phyloP scores from a whole-genome alignment of 1,140 invertebrate genomes.

The Heliconius himera region DNA sequence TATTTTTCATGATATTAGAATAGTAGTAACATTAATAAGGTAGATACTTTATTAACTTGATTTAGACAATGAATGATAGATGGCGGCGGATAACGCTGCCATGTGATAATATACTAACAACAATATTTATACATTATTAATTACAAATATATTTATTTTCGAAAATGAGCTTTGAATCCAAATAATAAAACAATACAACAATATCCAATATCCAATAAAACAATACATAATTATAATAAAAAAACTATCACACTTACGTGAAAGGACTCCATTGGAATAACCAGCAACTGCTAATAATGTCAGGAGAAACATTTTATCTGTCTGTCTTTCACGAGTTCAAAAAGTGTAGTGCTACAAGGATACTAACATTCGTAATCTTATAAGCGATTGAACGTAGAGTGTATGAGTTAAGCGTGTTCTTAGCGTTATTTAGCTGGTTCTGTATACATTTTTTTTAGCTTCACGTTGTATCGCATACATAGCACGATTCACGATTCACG shows the following conservation, averaged over 20 bases:
- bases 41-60: no score
- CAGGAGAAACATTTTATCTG: conserved; percentile 7
- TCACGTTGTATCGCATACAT: neutral
- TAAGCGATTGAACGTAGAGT: neutral
- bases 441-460: neutral
- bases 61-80: no score
- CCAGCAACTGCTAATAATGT: neutral
- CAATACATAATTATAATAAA: neutral
- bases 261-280: neutral
- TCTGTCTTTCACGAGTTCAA: conserved; percentile 5
- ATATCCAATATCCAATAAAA: no score
- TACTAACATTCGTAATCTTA: neutral
- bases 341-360: neutral
- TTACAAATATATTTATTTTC: neutral
- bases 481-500: no score
- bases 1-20: no score
- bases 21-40: no score
- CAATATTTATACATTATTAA: no score
- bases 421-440: neutral
- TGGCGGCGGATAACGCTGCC: no score
- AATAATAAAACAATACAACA: no score
- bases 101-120: no score
- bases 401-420: neutral
- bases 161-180: neutral
- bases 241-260: neutral